A percentile compares a stretch with the other conserved stretches of the same genome.
phyloP scores from a whole-genome alignment of 1,140 invertebrate species.

The Leptopilina boulardi region DNA sequence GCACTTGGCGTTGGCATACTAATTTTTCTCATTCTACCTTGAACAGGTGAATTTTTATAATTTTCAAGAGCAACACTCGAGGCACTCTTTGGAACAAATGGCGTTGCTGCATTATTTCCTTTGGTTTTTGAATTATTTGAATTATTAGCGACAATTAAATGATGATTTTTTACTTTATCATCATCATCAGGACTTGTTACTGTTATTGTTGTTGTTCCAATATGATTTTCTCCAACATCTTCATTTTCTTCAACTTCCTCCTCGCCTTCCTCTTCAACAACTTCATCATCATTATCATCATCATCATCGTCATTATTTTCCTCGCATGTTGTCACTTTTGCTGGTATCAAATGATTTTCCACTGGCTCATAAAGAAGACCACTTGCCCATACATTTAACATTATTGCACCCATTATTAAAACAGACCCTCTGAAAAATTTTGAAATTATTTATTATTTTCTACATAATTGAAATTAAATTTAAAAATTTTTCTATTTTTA shows the following conservation, averaged over 20 bases:
- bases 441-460: neutral
- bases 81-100: slow-evolving; percentile 74
- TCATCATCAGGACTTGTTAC: slow-evolving; percentile 53
- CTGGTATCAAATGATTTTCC: slow-evolving; percentile 83
- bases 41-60: slow-evolving; percentile 71
- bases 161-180: slow-evolving; percentile 38
- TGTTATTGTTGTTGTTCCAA: slow-evolving; percentile 41
- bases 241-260: slow-evolving; percentile 33
- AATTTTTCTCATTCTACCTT: slow-evolving; percentile 76
- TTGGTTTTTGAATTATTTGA: slow-evolving; percentile 2
- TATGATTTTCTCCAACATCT: slow-evolving; percentile 29
- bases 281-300: slow-evolving; percentile 7
- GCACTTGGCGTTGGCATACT: slow-evolving; percentile 73
- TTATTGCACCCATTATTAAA: slow-evolving; percentile 88
- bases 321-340: slow-evolving; percentile 38
- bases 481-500: too few relatives aligned
- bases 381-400: slow-evolving; percentile 89
- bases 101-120: slow-evolving; percentile 22
- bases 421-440: slow-evolving; percentile 82
- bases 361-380: slow-evolving; percentile 90
- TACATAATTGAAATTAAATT: too few relatives aligned
- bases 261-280: slow-evolving; percentile 35
- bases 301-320: neutral
- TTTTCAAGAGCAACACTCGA: slow-evolving; percentile 78
- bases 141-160: slow-evolving; percentile 24